Evolutionary conservation across 2,797 vertebrate species (phyloP), one percentile per base, ranked within the genome.

Genomic region (Anisognathus igniventris): DNA sequence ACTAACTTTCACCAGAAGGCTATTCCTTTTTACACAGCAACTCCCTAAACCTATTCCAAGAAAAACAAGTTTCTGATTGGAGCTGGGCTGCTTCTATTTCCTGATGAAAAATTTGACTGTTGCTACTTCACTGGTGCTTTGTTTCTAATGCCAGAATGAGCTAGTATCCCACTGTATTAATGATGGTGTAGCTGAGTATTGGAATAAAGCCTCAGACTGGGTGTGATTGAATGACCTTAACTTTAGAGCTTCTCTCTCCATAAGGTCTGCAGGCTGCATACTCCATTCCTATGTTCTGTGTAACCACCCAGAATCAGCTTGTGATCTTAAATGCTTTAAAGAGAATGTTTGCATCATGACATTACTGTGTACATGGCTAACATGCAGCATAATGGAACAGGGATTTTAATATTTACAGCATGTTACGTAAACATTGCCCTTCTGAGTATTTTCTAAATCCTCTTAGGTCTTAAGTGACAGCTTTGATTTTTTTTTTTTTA

Each of bases 381-480:
- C 67, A 24, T 67, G 83, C 56, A 78, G 82, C 92, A 94, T 95
- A 91, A 85, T 80, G 86, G 95, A 91, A 93, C 72, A 51, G 87
- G 77, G 80, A 42, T 93, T 97, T 97, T 94, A 95, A 94, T 96
- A 97, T 96, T 97, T 97, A 93, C 86, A 86, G 80, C 80, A 31
- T 24, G 87, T 97, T 97, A 96, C 91, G 53, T 96, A 97, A 96
- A 96, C 88, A 39, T 80, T 94, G 82, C 87, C 93, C 95, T 93
- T 96, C 95, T 65, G 90, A 95, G 73, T 93, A 77, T 88, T 97
- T 97, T 90, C 89, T 93, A 97, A 98, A 98, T 98, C 97, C 96
- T 97, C 97, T 98, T 97, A 97, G 96, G 91, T 97, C 94, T 95
- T 95, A 95, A 97, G 87, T 97, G 96, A 94, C 96, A 97, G 92